phyloP scores from a whole-genome alignment of 2,888 invertebrate genomes.

The Selenia dentaria region DNA sequence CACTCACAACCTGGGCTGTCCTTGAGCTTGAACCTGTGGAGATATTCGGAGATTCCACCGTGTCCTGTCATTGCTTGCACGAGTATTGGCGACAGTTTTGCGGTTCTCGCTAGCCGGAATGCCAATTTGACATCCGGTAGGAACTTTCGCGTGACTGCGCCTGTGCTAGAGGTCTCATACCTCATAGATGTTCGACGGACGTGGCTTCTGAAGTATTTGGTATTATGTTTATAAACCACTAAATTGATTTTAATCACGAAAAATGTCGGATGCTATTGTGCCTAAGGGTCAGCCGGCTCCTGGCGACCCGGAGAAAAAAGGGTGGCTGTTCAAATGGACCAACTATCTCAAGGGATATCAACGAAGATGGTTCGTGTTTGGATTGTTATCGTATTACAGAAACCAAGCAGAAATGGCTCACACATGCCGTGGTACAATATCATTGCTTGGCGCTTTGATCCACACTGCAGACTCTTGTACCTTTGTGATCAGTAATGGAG shows the following conservation, averaged over 20 bases:
- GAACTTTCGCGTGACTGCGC: too few relatives aligned
- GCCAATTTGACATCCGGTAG: too few relatives aligned
- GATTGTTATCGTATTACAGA: slow-evolving; percentile 98
- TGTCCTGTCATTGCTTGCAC: too few relatives aligned
- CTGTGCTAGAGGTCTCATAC: too few relatives aligned
- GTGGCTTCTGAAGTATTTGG: slow-evolving; percentile 63
- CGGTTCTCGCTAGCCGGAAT: too few relatives aligned
- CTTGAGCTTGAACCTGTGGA: too few relatives aligned
- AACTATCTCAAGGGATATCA: slow-evolving; percentile 99
- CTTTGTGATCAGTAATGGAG: slow-evolving; percentile 98
- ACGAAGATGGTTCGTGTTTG: slow-evolving; percentile 99
- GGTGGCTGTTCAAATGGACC: slow-evolving; percentile 99
- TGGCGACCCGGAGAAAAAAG: slow-evolving; percentile 93
- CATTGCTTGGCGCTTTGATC: slow-evolving; percentile 97
- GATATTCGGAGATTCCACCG: too few relatives aligned
- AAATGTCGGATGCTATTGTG: slow-evolving; percentile 77
- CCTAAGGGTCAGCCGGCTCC: slow-evolving; percentile 76
- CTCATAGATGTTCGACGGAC: too few relatives aligned
- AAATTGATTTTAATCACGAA: slow-evolving; percentile 50
- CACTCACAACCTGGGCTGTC: too few relatives aligned
- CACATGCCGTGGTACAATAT: slow-evolving; percentile 99
- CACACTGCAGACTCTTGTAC: slow-evolving; percentile 98
- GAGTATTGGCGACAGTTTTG: too few relatives aligned
- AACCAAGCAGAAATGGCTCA: slow-evolving; percentile 99
- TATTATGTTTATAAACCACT: slow-evolving; percentile 67